A percentile compares a stretch with the other conserved stretches of the same genome.
Evolutionary conservation across 1,140 invertebrate species (phyloP).

Genomic region (Diploscapter pachys): DNA sequence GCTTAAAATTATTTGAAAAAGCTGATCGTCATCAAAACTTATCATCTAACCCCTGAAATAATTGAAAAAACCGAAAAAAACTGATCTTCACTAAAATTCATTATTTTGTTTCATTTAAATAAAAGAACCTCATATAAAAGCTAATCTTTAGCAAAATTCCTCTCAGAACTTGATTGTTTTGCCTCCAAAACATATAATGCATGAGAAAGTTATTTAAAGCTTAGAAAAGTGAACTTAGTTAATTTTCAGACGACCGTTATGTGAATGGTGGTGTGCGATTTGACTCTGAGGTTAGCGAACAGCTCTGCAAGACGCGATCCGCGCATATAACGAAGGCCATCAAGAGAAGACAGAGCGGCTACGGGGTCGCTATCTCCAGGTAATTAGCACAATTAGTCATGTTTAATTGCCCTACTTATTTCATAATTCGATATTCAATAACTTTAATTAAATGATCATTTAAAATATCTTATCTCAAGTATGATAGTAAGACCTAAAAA

Average conservation of each 20-base stretch:
- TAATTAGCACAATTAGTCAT: constrained; percentile 10
- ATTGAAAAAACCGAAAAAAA: no score
- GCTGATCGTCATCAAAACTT: no score
- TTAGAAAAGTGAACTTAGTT: no score
- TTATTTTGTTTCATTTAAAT: no score
- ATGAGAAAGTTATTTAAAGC: no score
- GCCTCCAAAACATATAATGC: no score
- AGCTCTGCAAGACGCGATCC: not conserved
- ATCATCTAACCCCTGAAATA: no score
- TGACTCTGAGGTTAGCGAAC: constrained; percentile 19
- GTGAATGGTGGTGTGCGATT: constrained; percentile 29
- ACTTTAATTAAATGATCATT: not conserved
- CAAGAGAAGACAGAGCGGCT: constrained; percentile 51
- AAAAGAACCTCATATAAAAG: no score
- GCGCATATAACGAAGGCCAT: constrained; percentile 22
- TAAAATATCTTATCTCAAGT: not conserved
- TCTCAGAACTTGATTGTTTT: no score
- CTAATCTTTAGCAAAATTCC: no score
- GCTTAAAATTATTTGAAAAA: no score
- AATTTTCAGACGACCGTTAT: constrained; percentile 28
- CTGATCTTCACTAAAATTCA: no score
- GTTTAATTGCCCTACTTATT: not conserved
- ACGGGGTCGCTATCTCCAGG: constrained; percentile 57
- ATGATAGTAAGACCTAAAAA: not conserved
- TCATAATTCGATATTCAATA: not conserved